A percentile compares a stretch with the other conserved stretches of the same genome.
These are phyloP conservation scores for Trichoplusia ni DNA, from an alignment of 1,140 invertebrate species.

Conservation along the genomic window DNA sequence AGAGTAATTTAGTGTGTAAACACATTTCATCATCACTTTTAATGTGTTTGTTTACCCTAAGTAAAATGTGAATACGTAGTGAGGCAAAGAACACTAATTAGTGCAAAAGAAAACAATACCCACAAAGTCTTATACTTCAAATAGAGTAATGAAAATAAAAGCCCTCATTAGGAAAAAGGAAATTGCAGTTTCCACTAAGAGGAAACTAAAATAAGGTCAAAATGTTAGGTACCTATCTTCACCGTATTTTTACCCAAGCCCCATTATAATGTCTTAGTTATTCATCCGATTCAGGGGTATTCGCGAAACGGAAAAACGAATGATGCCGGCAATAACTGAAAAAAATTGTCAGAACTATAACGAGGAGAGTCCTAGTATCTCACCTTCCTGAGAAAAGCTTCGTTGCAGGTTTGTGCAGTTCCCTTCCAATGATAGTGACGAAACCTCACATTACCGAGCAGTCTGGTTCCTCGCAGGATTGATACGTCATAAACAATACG, in stretches of 20 bases:
- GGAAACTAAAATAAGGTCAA: slow-evolving; percentile 77
- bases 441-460: slow-evolving; percentile 85
- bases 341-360: too few relatives aligned
- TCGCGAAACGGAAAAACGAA: too few relatives aligned
- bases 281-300: too few relatives aligned
- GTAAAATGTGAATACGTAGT: background rate
- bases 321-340: too few relatives aligned
- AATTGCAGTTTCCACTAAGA: slow-evolving; percentile 74
- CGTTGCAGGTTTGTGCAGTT: slow-evolving; percentile 88
- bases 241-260: background rate
- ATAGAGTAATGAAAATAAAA: slow-evolving; percentile 69
- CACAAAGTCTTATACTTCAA: slow-evolving; percentile 44
- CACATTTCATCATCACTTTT: too few relatives aligned
- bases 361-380: slow-evolving; percentile 31
- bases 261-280: slow-evolving; percentile 3
- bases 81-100: slow-evolving; percentile 22
- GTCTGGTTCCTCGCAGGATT: slow-evolving; percentile 83
- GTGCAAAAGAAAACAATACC: slow-evolving; percentile 10
- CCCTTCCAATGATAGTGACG: slow-evolving; percentile 88
- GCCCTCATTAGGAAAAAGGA: slow-evolving; percentile 78
- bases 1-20: too few relatives aligned
- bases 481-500: slow-evolving; percentile 85
- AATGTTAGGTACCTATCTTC: slow-evolving; percentile 64
- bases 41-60: background rate
- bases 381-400: slow-evolving; percentile 89